These are phyloP conservation scores for Brachionus rubens DNA, from an alignment of 1,140 invertebrate genomes.

Conservation along the genomic window DNA sequence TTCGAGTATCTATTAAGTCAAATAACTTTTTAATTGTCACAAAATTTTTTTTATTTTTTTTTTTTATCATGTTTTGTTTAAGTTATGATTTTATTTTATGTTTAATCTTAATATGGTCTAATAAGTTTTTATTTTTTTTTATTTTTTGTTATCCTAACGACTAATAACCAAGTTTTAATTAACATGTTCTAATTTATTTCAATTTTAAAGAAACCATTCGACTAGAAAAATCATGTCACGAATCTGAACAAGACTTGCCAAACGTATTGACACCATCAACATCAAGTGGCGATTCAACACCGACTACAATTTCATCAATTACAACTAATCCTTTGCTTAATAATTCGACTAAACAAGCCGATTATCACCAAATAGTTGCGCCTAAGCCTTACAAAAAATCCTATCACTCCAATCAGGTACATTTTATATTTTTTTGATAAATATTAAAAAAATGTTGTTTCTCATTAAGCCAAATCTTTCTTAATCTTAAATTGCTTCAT, in stretches of 20 bases:
- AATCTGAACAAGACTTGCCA: no score
- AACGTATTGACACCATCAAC: not conserved
- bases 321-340: conserved; percentile 4
- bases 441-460: not conserved
- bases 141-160: no score
- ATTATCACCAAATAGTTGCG: conserved; percentile 45
- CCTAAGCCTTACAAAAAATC: conserved; percentile 44
- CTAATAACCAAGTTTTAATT: no score
- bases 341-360: conserved; percentile 5
- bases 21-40: not conserved
- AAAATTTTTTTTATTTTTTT: not conserved
- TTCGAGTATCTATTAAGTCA: not conserved
- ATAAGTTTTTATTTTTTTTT: no score
- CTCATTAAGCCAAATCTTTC: conserved; percentile 14
- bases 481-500: conserved; percentile 5
- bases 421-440: not conserved
- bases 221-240: no score
- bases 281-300: not conserved
- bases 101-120: no score
- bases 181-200: no score
- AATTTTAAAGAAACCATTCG: no score
- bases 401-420: conserved; percentile 42
- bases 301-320: not conserved
- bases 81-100: no score
- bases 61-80: no score